Base-by-base conservation (phyloP, 2,888 invertebrate species). In the Dicranocentrus wangi region DNA sequence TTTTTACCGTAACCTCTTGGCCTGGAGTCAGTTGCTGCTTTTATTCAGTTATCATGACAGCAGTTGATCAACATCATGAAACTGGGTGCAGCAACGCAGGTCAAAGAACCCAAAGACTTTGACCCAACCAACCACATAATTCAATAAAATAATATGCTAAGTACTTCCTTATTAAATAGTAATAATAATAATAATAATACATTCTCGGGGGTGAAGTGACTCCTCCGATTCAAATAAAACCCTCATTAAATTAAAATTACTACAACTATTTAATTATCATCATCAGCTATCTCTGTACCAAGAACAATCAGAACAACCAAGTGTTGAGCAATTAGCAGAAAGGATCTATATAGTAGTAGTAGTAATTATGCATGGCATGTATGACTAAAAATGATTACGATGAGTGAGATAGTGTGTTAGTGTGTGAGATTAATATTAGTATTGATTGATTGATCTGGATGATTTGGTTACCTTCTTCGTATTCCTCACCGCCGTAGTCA, bases 91-190 rank as follows among this genome's bases (percentile, higher is more conserved):
- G 86, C 85, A 77, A 61, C 32, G 58, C 70, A 82, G 86, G 85
- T 85, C 86, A 85, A 85, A 84, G 84, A 86, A 86, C 86, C 79
- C 76, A 71, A 83, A 86, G 80, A 83, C 85, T 86, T 82, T 81
- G 82, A 83, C 70, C 83, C 76, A 75, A 51, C n/a, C n/a, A n/a
- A 66, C 47, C 43, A 39, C 63, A 70, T 68, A 63, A 39, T 13
- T 66, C n/a, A n/a, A n/a, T n/a, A n/a, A n/a, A n/a, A n/a, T n/a
- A 60, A 47, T 61, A 61, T 75, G 55, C 66, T 66, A 58, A 68
- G 51, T 77, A 77, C 77, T 70, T 77, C 77, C 77, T 55, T 55
- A 55, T 21, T 76, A 65, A 32, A 32, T 32, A 32, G 10, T 32
- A 32, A 32, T 32, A 32, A 32, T 32, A 32, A 32, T 32, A 32